Base-by-base conservation (phyloP, 2,113 vertebrate species). In the Brachypodius melanocephalos region DNA sequence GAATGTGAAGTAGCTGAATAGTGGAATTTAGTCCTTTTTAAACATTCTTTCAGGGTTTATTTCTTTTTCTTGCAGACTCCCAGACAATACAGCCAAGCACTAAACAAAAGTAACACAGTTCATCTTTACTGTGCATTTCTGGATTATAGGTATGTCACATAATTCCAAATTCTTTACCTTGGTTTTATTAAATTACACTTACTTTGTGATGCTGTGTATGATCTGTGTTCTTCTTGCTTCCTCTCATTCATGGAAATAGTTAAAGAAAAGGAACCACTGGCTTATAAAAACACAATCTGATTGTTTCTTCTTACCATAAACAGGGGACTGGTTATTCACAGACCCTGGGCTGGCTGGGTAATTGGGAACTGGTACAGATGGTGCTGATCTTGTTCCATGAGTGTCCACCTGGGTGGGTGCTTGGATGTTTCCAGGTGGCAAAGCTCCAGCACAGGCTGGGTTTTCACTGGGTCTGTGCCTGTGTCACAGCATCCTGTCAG, bases 101-200 rank as follows among this genome's bases (percentile, higher is more conserved):
- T 97, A 26, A 99, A 99, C 42, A 91, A 97, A 78, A 99, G 98
- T 95, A 99, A 98, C 94, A 97, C 95, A 81, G 97, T 99, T 74
- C 98, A 98, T 90, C 98, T 99, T 32, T 99, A 99, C 97, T 99
- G 99, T 6, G 99, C 98, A 36, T 99, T 99, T 95, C 96, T 99
- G 97, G 98, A 99, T 96, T 99, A 99, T 73, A 99, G 99, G 99
- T 99, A 98, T 14, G 97, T 94, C 43, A 25, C 3, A 4, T 16
- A 15, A 77, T 55, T 95, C 76, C 25, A 58, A 28, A 14, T 49
- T 38, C 34, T 52, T 76, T 40, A 40, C 26, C 10, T 32, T 20
- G 18, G 3, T 36, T 75, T 55, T 62, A 73, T 54, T 29, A 20
- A 55, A 42, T 63, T 52, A 3, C 15, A 8, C 9, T 38, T 12